These are phyloP conservation scores for Tetranychus piercei DNA, from an alignment of 2,888 invertebrate genomes.

Conservation along the genomic window DNA sequence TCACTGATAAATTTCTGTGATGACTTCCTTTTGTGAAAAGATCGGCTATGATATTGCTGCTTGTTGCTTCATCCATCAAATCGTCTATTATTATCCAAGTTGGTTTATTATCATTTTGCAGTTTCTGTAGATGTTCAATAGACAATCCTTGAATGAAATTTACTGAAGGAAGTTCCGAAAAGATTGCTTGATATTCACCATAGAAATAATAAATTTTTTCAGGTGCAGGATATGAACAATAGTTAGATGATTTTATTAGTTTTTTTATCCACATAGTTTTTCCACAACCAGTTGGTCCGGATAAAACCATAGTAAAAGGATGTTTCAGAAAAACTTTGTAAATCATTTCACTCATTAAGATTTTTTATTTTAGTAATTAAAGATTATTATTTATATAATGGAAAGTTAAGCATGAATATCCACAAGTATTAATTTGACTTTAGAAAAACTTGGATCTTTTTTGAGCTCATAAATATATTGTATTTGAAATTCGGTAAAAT, in stretches of 20 bases:
- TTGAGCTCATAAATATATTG: no score
- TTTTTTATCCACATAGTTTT: not conserved
- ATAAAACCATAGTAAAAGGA: not conserved
- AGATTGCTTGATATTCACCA: not conserved
- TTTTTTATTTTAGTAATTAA: no score
- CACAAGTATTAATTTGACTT: no score
- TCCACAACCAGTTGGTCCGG: not conserved
- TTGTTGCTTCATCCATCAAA: not conserved
- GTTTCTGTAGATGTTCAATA: not conserved
- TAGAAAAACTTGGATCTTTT: no score
- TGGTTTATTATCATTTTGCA: not conserved
- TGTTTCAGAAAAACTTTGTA: not conserved
- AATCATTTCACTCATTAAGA: no score
- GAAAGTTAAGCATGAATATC: no score
- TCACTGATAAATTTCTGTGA: not conserved
- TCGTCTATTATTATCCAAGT: not conserved
- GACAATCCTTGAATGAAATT: not conserved
- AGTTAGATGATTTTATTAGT: not conserved
- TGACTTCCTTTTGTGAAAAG: slow-evolving; percentile 2
- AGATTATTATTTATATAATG: no score
- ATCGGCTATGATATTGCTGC: not conserved
- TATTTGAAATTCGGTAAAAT: no score
- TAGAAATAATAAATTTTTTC: not conserved
- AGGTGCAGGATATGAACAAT: not conserved
- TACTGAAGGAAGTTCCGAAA: not conserved